phyloP scores from a whole-genome alignment of 2,797 vertebrate genomes.

The Schizopygopsis malacanthus region DNA sequence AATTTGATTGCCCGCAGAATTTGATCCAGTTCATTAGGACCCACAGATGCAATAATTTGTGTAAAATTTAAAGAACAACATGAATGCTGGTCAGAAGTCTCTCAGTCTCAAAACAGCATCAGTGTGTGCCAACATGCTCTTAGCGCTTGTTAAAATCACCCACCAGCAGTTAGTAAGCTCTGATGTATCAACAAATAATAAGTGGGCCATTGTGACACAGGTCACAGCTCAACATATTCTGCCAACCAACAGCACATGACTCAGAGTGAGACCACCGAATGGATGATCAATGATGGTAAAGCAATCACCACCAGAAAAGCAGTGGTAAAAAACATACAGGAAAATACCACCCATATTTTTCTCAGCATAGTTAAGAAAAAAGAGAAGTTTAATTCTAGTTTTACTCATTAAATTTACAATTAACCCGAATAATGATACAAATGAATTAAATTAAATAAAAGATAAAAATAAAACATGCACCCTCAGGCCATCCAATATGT shows the following conservation, averaged over 20 bases:
- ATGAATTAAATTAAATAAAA: no score
- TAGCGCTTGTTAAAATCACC: not conserved
- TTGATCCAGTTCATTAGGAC: constrained; percentile 17
- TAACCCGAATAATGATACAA: no score
- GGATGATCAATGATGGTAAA: not conserved
- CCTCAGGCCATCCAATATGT: no score
- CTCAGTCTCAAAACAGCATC: not conserved
- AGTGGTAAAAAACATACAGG: not conserved
- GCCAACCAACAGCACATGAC: constrained; percentile 10
- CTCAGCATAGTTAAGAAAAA: not conserved
- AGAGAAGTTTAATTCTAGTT: not conserved
- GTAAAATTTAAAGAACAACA: constrained; percentile 1
- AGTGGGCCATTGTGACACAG: not conserved
- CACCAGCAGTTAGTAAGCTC: not conserved
- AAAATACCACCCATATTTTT: not conserved
- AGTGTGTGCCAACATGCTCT: not conserved
- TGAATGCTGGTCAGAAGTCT: not conserved
- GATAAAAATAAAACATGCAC: no score
- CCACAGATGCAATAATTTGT: constrained; percentile 9
- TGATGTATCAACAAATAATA: not conserved
- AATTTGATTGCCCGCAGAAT: not conserved
- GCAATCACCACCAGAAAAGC: not conserved
- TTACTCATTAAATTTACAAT: not conserved
- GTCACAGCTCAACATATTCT: constrained; percentile 1
- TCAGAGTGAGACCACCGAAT: not conserved